A percentile compares a stretch with the other conserved stretches of the same genome.
Evolutionary conservation across 2,113 vertebrate genomes (phyloP).

Genomic region (Salvator merianae): DNA sequence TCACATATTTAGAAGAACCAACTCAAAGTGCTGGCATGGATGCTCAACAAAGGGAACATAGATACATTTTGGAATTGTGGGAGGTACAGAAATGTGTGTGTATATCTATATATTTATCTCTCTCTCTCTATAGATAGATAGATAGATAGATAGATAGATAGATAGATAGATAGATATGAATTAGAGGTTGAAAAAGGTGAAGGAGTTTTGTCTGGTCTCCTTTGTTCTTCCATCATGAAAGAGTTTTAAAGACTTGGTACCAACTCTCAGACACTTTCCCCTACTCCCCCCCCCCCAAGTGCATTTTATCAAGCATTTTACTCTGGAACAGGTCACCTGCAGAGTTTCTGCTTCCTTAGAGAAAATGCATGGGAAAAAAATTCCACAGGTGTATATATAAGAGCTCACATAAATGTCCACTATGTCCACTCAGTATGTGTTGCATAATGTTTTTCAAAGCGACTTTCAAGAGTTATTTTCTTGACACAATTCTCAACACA

Average conservation of each 20-base stretch:
- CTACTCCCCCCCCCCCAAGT: background rate
- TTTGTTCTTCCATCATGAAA: background rate
- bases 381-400: constrained; percentile 4
- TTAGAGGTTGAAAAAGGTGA: too few species aligned
- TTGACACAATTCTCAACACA: background rate
- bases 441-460: constrained; percentile 7
- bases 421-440: background rate
- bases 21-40: too few species aligned
- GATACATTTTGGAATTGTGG: too few species aligned
- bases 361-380: background rate
- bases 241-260: background rate
- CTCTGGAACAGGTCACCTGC: background rate
- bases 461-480: constrained; percentile 1
- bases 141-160: too few species aligned
- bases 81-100: too few species aligned
- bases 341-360: background rate
- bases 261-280: background rate
- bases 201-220: too few species aligned
- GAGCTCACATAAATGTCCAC: background rate
- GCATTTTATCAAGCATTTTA: constrained; percentile 2
- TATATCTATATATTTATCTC: too few species aligned
- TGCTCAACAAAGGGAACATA: too few species aligned
- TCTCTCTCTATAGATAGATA: too few species aligned
- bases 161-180: too few species aligned
- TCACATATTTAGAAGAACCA: too few species aligned